phyloP scores from a whole-genome alignment of 2,113 vertebrate genomes.

The Axis porcinus region DNA sequence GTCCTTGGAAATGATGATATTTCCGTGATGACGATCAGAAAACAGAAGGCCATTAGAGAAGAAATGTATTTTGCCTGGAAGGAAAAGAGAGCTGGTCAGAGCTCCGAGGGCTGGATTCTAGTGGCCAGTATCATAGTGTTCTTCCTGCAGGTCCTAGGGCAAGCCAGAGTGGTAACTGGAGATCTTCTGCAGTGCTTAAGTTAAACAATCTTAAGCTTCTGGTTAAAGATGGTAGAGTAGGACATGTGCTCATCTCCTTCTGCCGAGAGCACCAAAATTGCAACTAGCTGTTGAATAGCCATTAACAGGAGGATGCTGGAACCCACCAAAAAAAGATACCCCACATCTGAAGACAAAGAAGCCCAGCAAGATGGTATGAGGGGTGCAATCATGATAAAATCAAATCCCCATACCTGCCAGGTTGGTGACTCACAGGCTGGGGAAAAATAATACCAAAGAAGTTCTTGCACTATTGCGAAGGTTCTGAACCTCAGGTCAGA shows the following conservation, averaged over 20 bases:
- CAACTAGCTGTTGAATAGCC: neutral
- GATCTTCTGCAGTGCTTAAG: neutral
- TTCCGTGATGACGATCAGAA: slow-evolving; percentile 85
- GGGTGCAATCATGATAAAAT: neutral
- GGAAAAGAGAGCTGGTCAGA: slow-evolving; percentile 49
- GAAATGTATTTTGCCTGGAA: slow-evolving; percentile 90
- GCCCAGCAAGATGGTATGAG: neutral
- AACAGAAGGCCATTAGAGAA: slow-evolving; percentile 93
- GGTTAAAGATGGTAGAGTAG: neutral
- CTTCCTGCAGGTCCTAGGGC: neutral
- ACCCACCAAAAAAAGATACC: neutral
- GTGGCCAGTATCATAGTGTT: neutral
- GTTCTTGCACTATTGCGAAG: neutral
- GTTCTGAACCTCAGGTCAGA: neutral
- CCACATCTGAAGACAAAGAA: neutral
- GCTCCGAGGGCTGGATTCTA: neutral
- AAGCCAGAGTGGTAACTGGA: neutral
- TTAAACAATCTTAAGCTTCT: neutral
- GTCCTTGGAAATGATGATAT: slow-evolving; percentile 86
- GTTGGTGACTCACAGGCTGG: neutral
- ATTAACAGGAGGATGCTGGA: neutral
- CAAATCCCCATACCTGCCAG: neutral
- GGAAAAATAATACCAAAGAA: neutral
- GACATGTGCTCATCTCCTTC: neutral
- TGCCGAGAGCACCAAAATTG: neutral